A percentile compares a stretch with the other conserved stretches of the same genome.
These are phyloP conservation scores for Trissoscelio sp. DNA, from an alignment of 2,888 invertebrate species.

Conservation along the genomic window DNA sequence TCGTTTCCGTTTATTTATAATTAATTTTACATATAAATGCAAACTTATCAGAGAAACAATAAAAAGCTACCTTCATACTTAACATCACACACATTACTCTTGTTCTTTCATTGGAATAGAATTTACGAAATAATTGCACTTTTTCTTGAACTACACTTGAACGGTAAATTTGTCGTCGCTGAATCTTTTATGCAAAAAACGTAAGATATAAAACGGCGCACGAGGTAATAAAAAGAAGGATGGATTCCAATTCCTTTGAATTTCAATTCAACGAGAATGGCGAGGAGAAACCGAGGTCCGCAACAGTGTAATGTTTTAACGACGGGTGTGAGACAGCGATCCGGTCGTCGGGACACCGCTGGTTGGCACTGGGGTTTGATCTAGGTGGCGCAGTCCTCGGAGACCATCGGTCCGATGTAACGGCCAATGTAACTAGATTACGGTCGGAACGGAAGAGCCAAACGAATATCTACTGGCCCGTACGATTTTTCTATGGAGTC, in stretches of 20 bases:
- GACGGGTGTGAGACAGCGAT: conserved; percentile 29
- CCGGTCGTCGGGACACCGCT: conserved; percentile 5
- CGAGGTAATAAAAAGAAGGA: conserved; percentile 23
- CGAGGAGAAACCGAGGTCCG: not conserved
- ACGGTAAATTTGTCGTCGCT: conserved; percentile 3
- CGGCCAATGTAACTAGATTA: conserved; percentile 48
- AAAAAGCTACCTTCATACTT: too few species aligned
- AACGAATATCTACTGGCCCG: conserved; percentile 26
- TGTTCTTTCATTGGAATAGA: too few species aligned
- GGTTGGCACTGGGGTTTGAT: conserved; percentile 35
- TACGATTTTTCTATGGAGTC: conserved; percentile 33
- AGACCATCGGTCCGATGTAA: conserved; percentile 34
- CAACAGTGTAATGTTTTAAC: conserved; percentile 44
- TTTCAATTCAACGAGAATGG: conserved; percentile 36
- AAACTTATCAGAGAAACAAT: too few species aligned
- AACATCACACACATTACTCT: too few species aligned
- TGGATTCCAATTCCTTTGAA: conserved; percentile 30
- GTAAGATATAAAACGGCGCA: conserved; percentile 17
- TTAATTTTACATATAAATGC: too few species aligned
- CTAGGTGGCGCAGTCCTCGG: conserved; percentile 33
- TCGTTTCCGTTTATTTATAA: too few species aligned
- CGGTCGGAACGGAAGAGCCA: conserved; percentile 17
- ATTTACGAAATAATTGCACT: conserved; percentile 11
- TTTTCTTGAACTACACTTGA: not conserved
- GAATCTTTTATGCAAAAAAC: conserved; percentile 16